A percentile compares a stretch with the other conserved stretches of the same genome.
These are phyloP conservation scores for Nomada lathburiana DNA, from an alignment of 2,888 invertebrate genomes.

Conservation along the genomic window DNA sequence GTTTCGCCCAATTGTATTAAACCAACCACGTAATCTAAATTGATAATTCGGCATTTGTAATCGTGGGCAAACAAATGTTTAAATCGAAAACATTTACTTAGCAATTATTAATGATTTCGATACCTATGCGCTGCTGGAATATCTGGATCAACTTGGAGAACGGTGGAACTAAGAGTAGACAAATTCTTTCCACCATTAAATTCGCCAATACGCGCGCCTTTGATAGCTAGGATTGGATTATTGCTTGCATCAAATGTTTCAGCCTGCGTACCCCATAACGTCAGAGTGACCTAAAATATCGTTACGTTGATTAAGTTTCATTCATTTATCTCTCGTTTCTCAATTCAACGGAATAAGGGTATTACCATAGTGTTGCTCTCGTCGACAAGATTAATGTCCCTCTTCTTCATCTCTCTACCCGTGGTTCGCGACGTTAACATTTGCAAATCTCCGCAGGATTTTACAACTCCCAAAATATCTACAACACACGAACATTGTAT, in stretches of 20 bases:
- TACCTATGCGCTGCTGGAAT: constrained; percentile 92
- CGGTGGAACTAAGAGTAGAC: constrained; percentile 87
- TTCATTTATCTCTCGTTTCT: background rate
- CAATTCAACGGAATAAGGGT: constrained; percentile 25
- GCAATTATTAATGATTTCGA: background rate
- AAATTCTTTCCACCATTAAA: constrained; percentile 93
- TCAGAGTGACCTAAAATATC: constrained; percentile 84
- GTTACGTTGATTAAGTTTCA: background rate
- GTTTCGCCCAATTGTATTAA: constrained; percentile 90
- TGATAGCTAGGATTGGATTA: constrained; percentile 94
- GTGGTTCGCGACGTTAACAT: constrained; percentile 90
- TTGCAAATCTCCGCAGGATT: constrained; percentile 89
- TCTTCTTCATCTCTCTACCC: constrained; percentile 94
- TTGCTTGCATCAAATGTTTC: constrained; percentile 91
- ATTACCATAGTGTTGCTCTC: constrained; percentile 90
- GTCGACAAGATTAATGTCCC: constrained; percentile 95
- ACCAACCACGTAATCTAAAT: constrained; percentile 93
- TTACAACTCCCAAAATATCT: constrained; percentile 97
- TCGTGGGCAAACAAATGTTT: background rate
- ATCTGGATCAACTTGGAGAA: constrained; percentile 94
- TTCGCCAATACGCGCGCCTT: constrained; percentile 93
- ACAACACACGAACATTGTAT: constrained; percentile 40
- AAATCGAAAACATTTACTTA: background rate
- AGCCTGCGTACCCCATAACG: constrained; percentile 96
- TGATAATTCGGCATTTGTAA: background rate